phyloP scores from a whole-genome alignment of 2,113 vertebrate species.

The Piprites chloris region DNA sequence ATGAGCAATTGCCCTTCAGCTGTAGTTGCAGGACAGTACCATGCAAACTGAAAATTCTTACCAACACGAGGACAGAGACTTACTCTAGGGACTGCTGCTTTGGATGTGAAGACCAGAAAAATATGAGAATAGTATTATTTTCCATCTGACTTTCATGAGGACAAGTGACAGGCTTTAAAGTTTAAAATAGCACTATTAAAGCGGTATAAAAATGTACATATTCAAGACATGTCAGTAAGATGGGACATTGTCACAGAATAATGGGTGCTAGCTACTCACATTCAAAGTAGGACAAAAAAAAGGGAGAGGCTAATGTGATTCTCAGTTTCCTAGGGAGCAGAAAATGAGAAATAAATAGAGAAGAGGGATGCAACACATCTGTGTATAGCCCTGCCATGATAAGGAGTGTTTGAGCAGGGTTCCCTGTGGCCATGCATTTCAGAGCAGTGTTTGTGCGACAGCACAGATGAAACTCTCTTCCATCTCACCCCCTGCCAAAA shows the following conservation, averaged over 20 bases:
- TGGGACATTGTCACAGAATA: slow-evolving; percentile 55
- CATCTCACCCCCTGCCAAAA: neutral
- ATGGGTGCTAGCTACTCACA: slow-evolving; percentile 21
- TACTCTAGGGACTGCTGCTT: neutral
- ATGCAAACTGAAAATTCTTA: neutral
- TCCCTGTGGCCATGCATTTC: neutral
- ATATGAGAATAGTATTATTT: slow-evolving; percentile 36
- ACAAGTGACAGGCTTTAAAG: slow-evolving; percentile 54
- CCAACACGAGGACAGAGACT: neutral
- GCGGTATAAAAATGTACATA: slow-evolving; percentile 56
- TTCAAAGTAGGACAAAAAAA: slow-evolving; percentile 40
- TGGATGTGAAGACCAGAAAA: slow-evolving; percentile 23
- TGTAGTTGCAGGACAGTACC: neutral
- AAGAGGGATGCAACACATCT: neutral
- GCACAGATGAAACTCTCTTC: neutral
- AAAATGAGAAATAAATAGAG: slow-evolving; percentile 21
- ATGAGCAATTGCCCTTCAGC: neutral
- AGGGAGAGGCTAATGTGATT: neutral
- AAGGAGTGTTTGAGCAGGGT: neutral
- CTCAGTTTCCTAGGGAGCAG: slow-evolving; percentile 31
- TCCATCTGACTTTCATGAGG: slow-evolving; percentile 53
- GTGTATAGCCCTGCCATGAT: neutral
- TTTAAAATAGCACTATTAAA: slow-evolving; percentile 62
- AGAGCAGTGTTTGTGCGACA: rapidly evolving
- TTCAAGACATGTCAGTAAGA: slow-evolving; percentile 53